Base-by-base conservation (phyloP, 2,888 invertebrate genomes). In the Molanna angustata region DNA sequence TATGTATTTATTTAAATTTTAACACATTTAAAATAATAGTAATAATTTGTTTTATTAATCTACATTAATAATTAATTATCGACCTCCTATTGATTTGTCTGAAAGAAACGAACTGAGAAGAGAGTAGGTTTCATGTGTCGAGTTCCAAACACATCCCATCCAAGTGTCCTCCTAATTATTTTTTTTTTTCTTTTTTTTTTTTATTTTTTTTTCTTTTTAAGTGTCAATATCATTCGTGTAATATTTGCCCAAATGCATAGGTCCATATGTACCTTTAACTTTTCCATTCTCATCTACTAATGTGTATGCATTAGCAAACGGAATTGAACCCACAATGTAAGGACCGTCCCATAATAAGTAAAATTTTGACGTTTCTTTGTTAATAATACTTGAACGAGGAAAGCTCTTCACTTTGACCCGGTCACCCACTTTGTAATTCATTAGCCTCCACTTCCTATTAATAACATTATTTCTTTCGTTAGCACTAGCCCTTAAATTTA, bases 271-370 rank as follows among this genome's bases (percentile, higher is more conserved):
- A n/a, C 42, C 42, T 21, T n/a, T 19, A 20, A 42, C 18, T 14
- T 2, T 21, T 2, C 19, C 19, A 40, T 16, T 40, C 6, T 40
- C 7, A 18, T 17, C 17, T 7, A 40, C 7, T 4, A 40, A 17
- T 40, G 40, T 40, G 40, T 40, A 40, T 4, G 40, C 16, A 40
- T 40, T 40, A 7, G 40, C 4, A 40, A 17, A 40, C 6, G 40
- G 40, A 16, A 18, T 18, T 18, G 40, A 9, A 4, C 40, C 42
- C 20, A 42, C 21, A 6, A 6, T 3, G 13, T 20, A 42, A 20
- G 42, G 42, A 4, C 42, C 42, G n/a, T 42, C 42, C 17, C 16
- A 40, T 18, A 40, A 18, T n/a, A 40, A 17, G 7, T 14, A 4
- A 40, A 40, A 40, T n/a, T 20, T 42, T 17, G 21, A n/a, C 7